These are phyloP conservation scores for Chrysoperla carnea DNA, from an alignment of 1,140 invertebrate species.

Conservation along the genomic window DNA sequence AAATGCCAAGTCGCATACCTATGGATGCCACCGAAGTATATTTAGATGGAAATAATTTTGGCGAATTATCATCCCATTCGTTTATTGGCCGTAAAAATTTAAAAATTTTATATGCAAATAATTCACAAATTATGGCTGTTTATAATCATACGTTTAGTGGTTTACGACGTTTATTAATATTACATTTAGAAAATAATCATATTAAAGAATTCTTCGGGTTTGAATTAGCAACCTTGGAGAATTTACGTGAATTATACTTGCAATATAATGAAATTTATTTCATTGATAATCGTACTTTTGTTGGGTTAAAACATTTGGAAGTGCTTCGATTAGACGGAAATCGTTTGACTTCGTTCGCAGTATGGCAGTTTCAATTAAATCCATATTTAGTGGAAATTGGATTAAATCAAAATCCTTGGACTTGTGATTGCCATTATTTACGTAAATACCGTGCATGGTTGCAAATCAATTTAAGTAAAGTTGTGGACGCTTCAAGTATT, in stretches of 20 bases:
- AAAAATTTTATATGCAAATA: constrained; percentile 71
- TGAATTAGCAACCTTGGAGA: constrained; percentile 67
- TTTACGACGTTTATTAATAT: constrained; percentile 49
- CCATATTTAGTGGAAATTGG: constrained; percentile 62
- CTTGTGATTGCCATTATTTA: constrained; percentile 72
- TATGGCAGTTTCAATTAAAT: constrained; percentile 58
- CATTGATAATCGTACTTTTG: constrained; percentile 73
- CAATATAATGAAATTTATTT: constrained; percentile 71
- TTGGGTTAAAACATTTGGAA: constrained; percentile 60
- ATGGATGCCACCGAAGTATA: constrained; percentile 92
- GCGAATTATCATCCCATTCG: constrained; percentile 69
- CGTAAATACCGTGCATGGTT: constrained; percentile 62
- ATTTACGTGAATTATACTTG: constrained; percentile 66
- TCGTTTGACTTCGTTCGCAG: constrained; percentile 55
- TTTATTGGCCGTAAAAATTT: constrained; percentile 82
- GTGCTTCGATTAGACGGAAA: constrained; percentile 74
- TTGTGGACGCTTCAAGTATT: constrained; percentile 47
- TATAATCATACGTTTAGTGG: constrained; percentile 85
- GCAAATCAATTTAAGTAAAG: constrained; percentile 48
- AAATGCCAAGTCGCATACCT: constrained; percentile 71
- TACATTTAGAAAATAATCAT: constrained; percentile 74
- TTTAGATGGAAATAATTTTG: constrained; percentile 78
- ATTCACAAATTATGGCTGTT: constrained; percentile 66
- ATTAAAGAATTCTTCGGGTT: constrained; percentile 63
- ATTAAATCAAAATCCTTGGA: constrained; percentile 74